Evolutionary conservation across 2,113 vertebrate species (phyloP), one percentile per base, ranked within the genome.

Genomic region (Cervus canadensis): DNA sequence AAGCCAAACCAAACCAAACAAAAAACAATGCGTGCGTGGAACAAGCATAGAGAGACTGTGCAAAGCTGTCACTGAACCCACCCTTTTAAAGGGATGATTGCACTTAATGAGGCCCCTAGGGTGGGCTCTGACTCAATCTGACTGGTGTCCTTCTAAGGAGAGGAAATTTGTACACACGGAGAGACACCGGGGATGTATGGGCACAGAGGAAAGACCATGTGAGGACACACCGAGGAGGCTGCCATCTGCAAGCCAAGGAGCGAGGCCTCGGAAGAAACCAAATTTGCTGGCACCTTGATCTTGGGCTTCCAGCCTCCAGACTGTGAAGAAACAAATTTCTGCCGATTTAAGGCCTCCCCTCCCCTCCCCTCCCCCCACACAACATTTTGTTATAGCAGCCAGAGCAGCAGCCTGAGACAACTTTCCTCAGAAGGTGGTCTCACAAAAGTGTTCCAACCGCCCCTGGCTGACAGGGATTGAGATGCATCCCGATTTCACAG

Each of bases 351-450:
- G 76, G 28, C 43, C 7, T 30, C 15, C 33, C 6, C 33, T 15
- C 33, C 6, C 21, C 3, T 23, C 33, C 81, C 2, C 6, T 1
- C 33, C 52, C 50, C 3, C 12, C 0, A n/a, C 33, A 26, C 28
- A 60, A 48, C 50, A 30, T 50, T 79, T 30, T 21, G 16, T 67
- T 89, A 30, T 5, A 36, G 45, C 11, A 2, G 7, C 26, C n/a
- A 14, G 25, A 43, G 59, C 59, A 25, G 90, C 21, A 16, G 79
- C 10, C 79, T 33, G 81, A 83, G 50, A 15, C 48, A 36, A 21
- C 36, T 13, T 7, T 82, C 25, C 15, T 76, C 64, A 59, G 30
- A 48, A 59, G 33, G 33, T 30, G 17, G 81, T 56, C 2, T 2
- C n/a, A 52, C 57, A 62, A 30, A 26, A 28, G 21, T 62, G 56